Base-by-base conservation (phyloP, 2,888 invertebrate genomes). In the Drosophila niveifrons region DNA sequence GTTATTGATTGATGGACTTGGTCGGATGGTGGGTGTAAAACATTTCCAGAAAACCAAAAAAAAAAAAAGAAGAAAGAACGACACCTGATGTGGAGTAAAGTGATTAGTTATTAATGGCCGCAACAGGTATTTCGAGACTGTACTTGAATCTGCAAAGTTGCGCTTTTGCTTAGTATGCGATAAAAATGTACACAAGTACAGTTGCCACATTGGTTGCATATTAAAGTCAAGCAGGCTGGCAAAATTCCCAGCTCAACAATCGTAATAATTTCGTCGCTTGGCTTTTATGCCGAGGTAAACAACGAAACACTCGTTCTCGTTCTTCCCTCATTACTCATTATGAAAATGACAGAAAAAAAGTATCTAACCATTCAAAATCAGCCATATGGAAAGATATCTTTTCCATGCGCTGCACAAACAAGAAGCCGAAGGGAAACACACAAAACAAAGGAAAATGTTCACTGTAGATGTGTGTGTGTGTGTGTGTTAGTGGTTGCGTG, bases 381-480 rank as follows among this genome's bases (percentile, higher is more conserved):
- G 83, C 83, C 83, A 83, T 83, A 83, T 83, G 83, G 83, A 83
- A 83, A 83, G 83, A 83, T 86, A 86, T 83, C 73, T 81, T 67
- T 82, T 70, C 76, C 72, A 69, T 66, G 77, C 51, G 75, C 72
- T 71, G 72, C 62, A 57, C 72, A 78, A 75, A 78, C 71, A 58
- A 61, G 39, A 13, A n/a, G 13, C 29, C 55, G 50, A 44, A 36
- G 46, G 51, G 48, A 31, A 59, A 13, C 46, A 68, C 61, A 69
- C 57, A 68, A 75, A 81, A 78, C 74, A 82, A 79, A 79, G 64
- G 66, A 72, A 84, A 80, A 74, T 64, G 61, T 71, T 36, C 36
- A 9, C 9, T 31, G 51, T 62, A 34, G 3, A 46, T 41, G 11
- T 56, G 41, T 52, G 39, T 64, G 52, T 47, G 47, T 61, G 62